phyloP scores from a whole-genome alignment of 2,888 invertebrate genomes.

The Campaea margaritaria region DNA sequence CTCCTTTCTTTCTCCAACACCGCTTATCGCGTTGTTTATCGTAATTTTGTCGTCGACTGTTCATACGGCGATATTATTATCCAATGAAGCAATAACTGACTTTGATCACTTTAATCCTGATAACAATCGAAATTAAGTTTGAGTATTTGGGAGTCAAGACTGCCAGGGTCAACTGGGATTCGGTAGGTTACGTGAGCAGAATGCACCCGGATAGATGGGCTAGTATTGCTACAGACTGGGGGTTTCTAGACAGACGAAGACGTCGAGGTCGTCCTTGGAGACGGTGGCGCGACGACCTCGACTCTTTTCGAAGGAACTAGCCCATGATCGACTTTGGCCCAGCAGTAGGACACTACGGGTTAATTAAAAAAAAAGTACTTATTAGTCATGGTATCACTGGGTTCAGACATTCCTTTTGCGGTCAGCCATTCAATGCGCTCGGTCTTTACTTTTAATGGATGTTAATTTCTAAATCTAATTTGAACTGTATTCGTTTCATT shows the following conservation, averaged over 20 bases:
- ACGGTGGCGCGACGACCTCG: too few relatives aligned
- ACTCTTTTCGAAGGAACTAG: too few relatives aligned
- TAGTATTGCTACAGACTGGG: too few relatives aligned
- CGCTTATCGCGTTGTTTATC: slow-evolving; percentile 34
- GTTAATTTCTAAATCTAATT: not conserved
- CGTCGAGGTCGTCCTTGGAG: too few relatives aligned
- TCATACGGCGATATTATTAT: slow-evolving; percentile 11
- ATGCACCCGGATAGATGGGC: too few relatives aligned
- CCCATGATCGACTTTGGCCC: too few relatives aligned
- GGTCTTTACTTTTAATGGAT: slow-evolving; percentile 20
- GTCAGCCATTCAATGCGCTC: slow-evolving; percentile 14
- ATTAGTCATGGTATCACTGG: not conserved
- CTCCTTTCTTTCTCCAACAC: slow-evolving; percentile 37
- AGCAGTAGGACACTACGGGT: too few relatives aligned
- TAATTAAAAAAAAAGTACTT: too few relatives aligned
- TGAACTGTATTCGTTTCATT: slow-evolving; percentile 1
- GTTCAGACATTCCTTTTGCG: slow-evolving; percentile 12
- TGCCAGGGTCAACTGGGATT: too few relatives aligned
- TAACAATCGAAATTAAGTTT: slow-evolving; percentile 8
- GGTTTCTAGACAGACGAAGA: too few relatives aligned
- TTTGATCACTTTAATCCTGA: slow-evolving; percentile 17
- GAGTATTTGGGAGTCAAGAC: too few relatives aligned
- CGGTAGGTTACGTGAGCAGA: too few relatives aligned
- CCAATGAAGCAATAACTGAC: slow-evolving; percentile 10
- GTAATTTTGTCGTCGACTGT: slow-evolving; percentile 13